Base-by-base conservation (phyloP, 2,113 vertebrate species). In the Ranitomeya variabilis region DNA sequence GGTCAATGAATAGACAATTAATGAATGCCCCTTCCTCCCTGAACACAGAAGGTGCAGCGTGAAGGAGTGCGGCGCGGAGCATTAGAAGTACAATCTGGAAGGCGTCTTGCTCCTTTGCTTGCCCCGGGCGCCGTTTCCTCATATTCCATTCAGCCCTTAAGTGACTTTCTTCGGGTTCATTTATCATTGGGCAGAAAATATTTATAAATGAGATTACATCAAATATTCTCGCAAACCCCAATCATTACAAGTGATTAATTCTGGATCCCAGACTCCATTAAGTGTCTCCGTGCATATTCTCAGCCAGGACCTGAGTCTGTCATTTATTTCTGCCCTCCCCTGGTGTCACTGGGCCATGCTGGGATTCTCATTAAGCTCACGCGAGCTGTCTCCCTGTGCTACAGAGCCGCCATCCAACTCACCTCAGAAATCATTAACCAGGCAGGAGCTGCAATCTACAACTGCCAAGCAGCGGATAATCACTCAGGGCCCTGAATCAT, bases 341-440 rank as follows among this genome's bases (percentile, higher is more conserved):
- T 45, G 91, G 74, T 77, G 89, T 92, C 79, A 80, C 83, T 88
- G 90, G 91, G 89, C 91, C 83, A 0, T 91, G 91, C 93, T 92
- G 86, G 91, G 92, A 95, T 94, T 91, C 91, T 95, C 93, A 93
- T 95, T 94, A 95, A 91, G 91, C 94, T 94, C 94, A 92, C 88
- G 87, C 89, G 90, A 91, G 92, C 90, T 90, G 16, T 91, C 94
- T 92, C 93, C 90, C 90, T 23, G 91, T 92, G 89, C 90, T 89
- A 91, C 89, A 91, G 94, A 92, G 62, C 67, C 94, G 90, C 86
- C 91, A 91, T 91, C 91, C 89, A 83, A 51, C 19, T 94, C 93
- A 92, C 93, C 94, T 94, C 91, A 92, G 93, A 95, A 94, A 95
- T 93, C 94, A 93, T 94, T 96, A 94, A 92, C 0, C 0, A 90